Conservation (phyloP, 2,888 invertebrate species). For the Acrobasis repandana region DNA sequence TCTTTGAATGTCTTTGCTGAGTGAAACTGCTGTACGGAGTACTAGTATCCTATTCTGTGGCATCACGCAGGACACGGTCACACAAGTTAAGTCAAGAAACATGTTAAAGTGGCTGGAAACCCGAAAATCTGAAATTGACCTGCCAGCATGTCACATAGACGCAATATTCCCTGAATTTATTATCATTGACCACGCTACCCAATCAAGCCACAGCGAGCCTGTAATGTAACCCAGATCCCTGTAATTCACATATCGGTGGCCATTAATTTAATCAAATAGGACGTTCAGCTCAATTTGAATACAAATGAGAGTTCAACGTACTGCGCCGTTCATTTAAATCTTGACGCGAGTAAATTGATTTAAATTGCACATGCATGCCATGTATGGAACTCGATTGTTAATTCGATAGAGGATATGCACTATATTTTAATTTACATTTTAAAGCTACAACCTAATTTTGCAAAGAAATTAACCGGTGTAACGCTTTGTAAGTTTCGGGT, state of each 20-base stretch:
- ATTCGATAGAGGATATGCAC: background rate
- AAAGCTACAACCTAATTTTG: too few relatives aligned
- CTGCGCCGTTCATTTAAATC: conserved; percentile 12
- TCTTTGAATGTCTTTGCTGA: too few relatives aligned
- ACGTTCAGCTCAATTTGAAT: conserved; percentile 63
- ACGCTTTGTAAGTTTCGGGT: too few relatives aligned
- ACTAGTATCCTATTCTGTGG: too few relatives aligned
- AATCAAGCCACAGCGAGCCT: conserved; percentile 7
- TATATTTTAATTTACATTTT: background rate
- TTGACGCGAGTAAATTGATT: conserved; percentile 16
- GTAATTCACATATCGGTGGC: conserved; percentile 39
- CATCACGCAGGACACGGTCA: too few relatives aligned
- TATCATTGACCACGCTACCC: conserved; percentile 14
- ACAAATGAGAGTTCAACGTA: conserved; percentile 48
- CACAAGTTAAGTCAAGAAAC: too few relatives aligned
- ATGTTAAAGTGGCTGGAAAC: too few relatives aligned
- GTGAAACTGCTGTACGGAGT: too few relatives aligned
- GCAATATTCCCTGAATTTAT: conserved; percentile 15
- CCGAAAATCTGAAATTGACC: background rate
- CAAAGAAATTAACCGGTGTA: too few relatives aligned
- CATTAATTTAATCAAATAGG: conserved; percentile 55
- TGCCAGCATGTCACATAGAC: background rate
- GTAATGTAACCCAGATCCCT: conserved; percentile 9
- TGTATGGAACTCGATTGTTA: background rate
- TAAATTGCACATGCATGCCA: conserved; percentile 2